Base-by-base conservation (phyloP, 2,888 invertebrate genomes). In the Tetramorium bicarinatum region DNA sequence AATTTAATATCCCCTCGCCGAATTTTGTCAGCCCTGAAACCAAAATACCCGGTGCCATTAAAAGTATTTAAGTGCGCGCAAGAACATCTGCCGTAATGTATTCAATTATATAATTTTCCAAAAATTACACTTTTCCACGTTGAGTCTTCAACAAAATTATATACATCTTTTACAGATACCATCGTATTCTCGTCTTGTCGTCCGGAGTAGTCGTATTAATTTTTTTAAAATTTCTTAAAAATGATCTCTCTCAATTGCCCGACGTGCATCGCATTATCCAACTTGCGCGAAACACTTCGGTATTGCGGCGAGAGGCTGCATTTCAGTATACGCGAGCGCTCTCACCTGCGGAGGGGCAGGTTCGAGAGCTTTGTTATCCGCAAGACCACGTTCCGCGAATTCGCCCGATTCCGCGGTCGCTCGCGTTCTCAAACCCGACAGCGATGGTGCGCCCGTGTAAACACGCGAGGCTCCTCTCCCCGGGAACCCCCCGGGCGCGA, bases 261-360 rank as follows among this genome's bases (percentile, higher is more conserved):
- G 47, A 87, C 69, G 85, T 66, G 61, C 72, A 82, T 52, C 71
- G 41, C 64, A 86, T 85, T 85, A 89, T 89, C 72, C 83, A 62
- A 87, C 79, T 59, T 61, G 59, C 85, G 80, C 81, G 75, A 61
- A 85, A 72, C 84, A 74, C 81, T 82, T 67, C 80, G 18, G 21
- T 41, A 85, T 89, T 84, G 82, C 59, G 84, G 72, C 83, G 72
- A 83, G 47, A 56, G 29, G 62, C 21, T 41, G 52, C 69, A 11
- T 61, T 67, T 67, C 59, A 15, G n/a, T 47, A 6, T 49, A 34
- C n/a, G 64, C 44, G 69, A 64, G 61, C 61, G 41, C 61, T 88
- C 82, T 82, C 88, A 82, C 84, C 66, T 77, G 21, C 64, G n/a
- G 52, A 9, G 74, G n/a, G 52, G 25, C 61, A 49, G 59, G 9